Base-by-base conservation (phyloP, 2,888 invertebrate species). In the Trissolcus japonicus region DNA sequence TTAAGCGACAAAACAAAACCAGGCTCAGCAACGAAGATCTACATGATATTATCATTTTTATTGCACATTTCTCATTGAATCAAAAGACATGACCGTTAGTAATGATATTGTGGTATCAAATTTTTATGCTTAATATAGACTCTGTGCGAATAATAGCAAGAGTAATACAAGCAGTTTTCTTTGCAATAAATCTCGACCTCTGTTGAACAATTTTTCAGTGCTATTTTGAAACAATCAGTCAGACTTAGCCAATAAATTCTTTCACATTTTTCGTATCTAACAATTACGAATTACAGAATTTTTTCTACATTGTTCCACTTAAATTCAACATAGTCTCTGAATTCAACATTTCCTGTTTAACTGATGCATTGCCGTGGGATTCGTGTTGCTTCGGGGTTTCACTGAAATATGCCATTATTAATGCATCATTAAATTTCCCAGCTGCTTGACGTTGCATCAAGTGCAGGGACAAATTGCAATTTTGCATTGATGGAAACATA, bases 41-140 rank as follows among this genome's bases (percentile, higher is more conserved):
- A 54, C 54, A 63, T 54, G 41, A 14, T 9, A 63, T 63, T 63
- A 63, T 46, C 62, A 62, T 62, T 51, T 62, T 62, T 62, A 62
- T 62, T 61, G 46, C 61, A 40, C 35, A 61, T 51, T 61, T n/a
- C 46, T 46, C 16, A 14, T 16, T 16, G 46, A 46, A 46, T 16
- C n/a, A 7, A 11, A 21, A 43, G 13, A 17, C 43, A 40, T n/a
- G 43, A n/a, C 17, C 21, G 19, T 46, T 25, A 17, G 7, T 13
- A 56, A 4, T 19, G n/a, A 19, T 41, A 19, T 25, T 21, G n/a
- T n/a, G 16, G 40, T 7, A 57, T 57, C 48, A 6, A 35, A 35
- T 35, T 35, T 35, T 35, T 35, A 11, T 35, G 35, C 7, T 35
- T 35, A 1, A 35, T 35, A 11, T 9, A 35, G 35, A 11, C 35